Base-by-base conservation (phyloP, 2,888 invertebrate genomes). In the Isoperla grammatica region DNA sequence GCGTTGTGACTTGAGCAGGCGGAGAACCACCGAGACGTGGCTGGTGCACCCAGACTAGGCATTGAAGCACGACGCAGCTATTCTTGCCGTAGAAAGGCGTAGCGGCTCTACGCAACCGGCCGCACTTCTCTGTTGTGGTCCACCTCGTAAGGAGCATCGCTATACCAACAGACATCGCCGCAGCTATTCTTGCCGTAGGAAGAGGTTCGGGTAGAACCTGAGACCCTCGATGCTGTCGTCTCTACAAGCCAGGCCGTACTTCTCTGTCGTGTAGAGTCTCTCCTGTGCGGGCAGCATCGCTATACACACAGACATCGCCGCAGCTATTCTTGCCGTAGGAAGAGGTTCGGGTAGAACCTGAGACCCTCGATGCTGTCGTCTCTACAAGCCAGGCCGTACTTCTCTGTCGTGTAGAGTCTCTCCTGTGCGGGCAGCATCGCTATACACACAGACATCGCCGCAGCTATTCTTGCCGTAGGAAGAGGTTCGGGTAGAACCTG, bases 221-320 rank as follows among this genome's bases (percentile, higher is more conserved):
- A 99, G 77, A 8, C 97, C 97, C 77, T 97, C 95, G 59, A 96
- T 88, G 0, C n/a, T n/a, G 73, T 98, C 97, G 76, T 99, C 99
- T 59, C 98, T 81, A 71, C 97, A 98, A 2, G 93, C 84, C 69
- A 85, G 80, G 0, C 95, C 97, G 67, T 83, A 79, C 63, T 86
- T 85, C 75, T 99, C 99, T 1, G 95, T 86, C 2, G 90, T 86
- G 57, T 93, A n/a, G n/a, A n/a, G n/a, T n/a, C n/a, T 83, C 75
- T 98, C 96, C 66, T 90, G 90, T 0, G 97, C 94, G 61, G 99
- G 76, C 42, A 96, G 79, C 42, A 97, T 82, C 12, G 97, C 92
- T 46, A 97, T 86, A 53, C 91, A 91, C 75, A 75, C 98, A 91
- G 61, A 84, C 75, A 79, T 99, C n/a, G n/a, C n/a, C n/a, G n/a